A percentile compares a stretch with the other conserved stretches of the same genome.
Conservation (phyloP, 2,113 vertebrate species). For the Erythrolamprus reginae region DNA sequence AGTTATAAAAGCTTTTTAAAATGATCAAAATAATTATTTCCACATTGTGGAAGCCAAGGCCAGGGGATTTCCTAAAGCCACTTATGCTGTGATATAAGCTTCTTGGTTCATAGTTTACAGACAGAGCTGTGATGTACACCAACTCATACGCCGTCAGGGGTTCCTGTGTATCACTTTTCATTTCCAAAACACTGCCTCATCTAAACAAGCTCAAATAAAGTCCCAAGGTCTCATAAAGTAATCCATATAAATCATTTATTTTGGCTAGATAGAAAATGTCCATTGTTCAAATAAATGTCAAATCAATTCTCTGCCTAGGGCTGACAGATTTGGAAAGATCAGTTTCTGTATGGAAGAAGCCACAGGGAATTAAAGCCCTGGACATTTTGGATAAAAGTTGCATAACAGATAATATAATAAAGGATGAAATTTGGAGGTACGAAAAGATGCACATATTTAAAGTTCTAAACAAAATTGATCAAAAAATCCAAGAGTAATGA, state of each 20-base stretch:
- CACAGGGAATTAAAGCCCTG: neutral
- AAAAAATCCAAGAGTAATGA: neutral
- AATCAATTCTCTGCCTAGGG: neutral
- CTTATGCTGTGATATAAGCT: neutral
- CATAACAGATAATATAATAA: neutral
- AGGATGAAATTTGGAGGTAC: neutral
- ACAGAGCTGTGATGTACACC: neutral
- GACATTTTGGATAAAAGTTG: neutral
- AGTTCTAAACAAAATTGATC: neutral
- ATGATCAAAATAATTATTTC: neutral
- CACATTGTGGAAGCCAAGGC: neutral
- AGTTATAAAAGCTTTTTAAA: neutral
- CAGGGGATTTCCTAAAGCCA: neutral
- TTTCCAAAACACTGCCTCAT: neutral
- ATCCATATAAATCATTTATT: constrained; percentile 16
- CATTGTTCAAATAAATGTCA: neutral
- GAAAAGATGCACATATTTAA: neutral
- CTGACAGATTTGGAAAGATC: neutral
- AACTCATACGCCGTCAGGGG: neutral
- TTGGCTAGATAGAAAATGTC: neutral
- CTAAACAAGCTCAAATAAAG: neutral
- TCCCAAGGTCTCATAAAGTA: neutral
- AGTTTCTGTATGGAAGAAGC: neutral
- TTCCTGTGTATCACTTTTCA: neutral
- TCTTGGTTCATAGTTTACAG: neutral